Evolutionary conservation across 1,140 invertebrate species (phyloP).

Genomic region (Globodera ellingtonae): DNA sequence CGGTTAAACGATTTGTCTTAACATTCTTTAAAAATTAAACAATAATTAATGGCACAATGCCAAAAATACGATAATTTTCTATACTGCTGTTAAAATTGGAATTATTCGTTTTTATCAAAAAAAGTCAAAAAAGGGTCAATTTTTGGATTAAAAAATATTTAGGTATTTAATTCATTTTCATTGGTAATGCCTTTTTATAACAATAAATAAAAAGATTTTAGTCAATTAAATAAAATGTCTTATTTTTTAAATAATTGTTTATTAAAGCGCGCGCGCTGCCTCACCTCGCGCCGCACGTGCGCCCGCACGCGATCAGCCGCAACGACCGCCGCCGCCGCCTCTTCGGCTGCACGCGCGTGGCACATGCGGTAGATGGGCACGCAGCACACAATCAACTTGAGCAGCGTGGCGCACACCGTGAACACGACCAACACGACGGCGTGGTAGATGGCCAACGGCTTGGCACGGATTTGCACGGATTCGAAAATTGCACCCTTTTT

Average conservation of each 20-base stretch:
- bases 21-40: not conserved
- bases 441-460: slow-evolving; percentile 6
- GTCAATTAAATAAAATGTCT: too few relatives aligned
- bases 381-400: not conserved
- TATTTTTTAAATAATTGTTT: too few relatives aligned
- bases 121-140: too few relatives aligned
- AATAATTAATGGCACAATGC: too few relatives aligned
- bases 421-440: not conserved
- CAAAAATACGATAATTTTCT: too few relatives aligned
- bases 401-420: not conserved
- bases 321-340: not conserved
- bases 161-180: too few relatives aligned
- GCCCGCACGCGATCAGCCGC: not conserved
- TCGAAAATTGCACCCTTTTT: not conserved
- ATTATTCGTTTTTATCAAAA: too few relatives aligned
- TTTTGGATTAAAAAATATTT: too few relatives aligned
- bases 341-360: not conserved
- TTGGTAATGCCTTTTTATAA: too few relatives aligned
- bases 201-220: too few relatives aligned
- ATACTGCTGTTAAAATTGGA: too few relatives aligned
- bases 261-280: not conserved
- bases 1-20: not conserved
- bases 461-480: not conserved
- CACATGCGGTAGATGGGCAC: not conserved
- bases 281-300: not conserved